Evolutionary conservation across 1,140 invertebrate species (phyloP).

Genomic region (Linepithema humile): DNA sequence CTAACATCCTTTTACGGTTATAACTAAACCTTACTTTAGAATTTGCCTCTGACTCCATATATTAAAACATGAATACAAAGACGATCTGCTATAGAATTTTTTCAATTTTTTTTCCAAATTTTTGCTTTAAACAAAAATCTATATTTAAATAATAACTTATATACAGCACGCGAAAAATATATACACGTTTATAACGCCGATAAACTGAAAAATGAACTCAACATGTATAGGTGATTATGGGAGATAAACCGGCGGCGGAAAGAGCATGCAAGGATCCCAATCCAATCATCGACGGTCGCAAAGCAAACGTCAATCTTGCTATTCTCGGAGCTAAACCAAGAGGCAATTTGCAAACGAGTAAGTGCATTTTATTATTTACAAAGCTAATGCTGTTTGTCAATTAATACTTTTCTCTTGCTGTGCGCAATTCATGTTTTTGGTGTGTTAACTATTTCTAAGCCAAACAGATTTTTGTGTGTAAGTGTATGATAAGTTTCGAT

Average conservation of each 20-base stretch:
- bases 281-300: constrained; percentile 99
- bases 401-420: not conserved
- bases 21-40: not conserved
- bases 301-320: constrained; percentile 99
- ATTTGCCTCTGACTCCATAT: not conserved
- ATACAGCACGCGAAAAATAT: too few species aligned
- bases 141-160: too few species aligned
- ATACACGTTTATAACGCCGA: not conserved
- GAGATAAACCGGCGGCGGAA: constrained; percentile 95
- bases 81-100: not conserved
- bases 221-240: constrained; percentile 96
- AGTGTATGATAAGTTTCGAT: not conserved
- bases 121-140: too few species aligned
- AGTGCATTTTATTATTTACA: constrained; percentile 75
- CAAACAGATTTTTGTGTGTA: not conserved
- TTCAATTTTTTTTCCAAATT: too few species aligned
- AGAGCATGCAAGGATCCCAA: constrained; percentile 98
- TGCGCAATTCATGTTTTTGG: not conserved
- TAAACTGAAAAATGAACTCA: constrained; percentile 45
- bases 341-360: constrained; percentile 92
- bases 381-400: not conserved
- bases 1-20: not conserved
- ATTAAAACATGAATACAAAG: not conserved
- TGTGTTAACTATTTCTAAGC: not conserved
- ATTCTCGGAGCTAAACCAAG: constrained; percentile 98